Evolutionary conservation across 2,797 vertebrate genomes (phyloP), one percentile per base, ranked within the genome.

Genomic region (Enteromius fasciolatus): DNA sequence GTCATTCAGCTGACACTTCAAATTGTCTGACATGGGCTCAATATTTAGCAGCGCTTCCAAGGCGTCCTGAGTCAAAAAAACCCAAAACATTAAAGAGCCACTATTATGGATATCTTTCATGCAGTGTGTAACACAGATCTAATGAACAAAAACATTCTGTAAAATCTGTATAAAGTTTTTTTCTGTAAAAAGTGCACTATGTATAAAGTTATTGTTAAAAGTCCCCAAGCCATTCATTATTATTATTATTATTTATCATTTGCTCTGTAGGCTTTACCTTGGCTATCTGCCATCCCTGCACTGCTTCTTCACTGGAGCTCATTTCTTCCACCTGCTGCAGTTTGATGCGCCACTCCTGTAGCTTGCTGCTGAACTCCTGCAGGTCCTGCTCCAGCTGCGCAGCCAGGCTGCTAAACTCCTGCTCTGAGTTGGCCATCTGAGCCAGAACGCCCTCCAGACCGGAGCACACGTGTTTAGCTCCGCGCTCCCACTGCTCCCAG

Each of bases 1-100:
- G 74, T 99, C 96, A 79, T 99, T 98, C 52, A 99, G 92, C 83
- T 97, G 97, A 84, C 93, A 94, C 94, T 99, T 99, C 83, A 99
- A 91, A 66, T 93, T 94, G 10, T 99, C 98, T 46, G 93, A 97
- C 85, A 93, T 88, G 2, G 95, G 92, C 87, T 99, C 98, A 76
- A 95, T 95, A 89, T 98, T 96, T n/a, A 93, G 88, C 15, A 99
- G 92, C 44, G 94, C 94, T 86, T 96, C 95, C 84, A 96, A 79
- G 3, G 93, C 96, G 82, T 98, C 97, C 98, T 99, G 87, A 82
- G 44, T 14, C 74, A 79, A 44, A 44, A 44, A 11, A 11, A 44
- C 0, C 4, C 1, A 86, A 84, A 67, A 48, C 9, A 79, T 23
- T 14, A 46, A 46, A 46, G 44, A 14, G 12, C 44, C 11, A 15